Conservation (phyloP, 1,140 invertebrate genomes). For the Pectinophora gossypiella region DNA sequence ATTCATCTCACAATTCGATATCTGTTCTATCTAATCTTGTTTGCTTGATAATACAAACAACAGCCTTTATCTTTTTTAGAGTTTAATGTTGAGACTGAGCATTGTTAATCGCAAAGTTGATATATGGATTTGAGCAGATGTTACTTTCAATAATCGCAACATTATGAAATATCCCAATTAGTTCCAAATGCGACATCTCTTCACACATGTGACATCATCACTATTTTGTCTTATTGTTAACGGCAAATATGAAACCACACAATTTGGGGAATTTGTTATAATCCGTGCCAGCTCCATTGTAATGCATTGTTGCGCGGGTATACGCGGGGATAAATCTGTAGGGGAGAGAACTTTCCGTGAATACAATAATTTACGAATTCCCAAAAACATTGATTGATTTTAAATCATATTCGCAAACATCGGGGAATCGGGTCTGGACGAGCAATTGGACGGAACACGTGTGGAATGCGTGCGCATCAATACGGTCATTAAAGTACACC, state of each 20-base stretch:
- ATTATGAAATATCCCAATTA: constrained; percentile 72
- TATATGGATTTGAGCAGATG: constrained; percentile 44
- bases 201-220: constrained; percentile 70
- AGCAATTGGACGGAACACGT: constrained; percentile 11
- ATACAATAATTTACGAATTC: constrained; percentile 44
- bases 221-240: constrained; percentile 70
- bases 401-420: constrained; percentile 24
- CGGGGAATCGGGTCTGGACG: constrained; percentile 1
- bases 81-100: too few species aligned
- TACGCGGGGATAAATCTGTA: constrained; percentile 36
- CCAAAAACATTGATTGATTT: constrained; percentile 26
- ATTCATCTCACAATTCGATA: too few species aligned
- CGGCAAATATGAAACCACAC: constrained; percentile 68
- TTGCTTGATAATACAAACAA: too few species aligned
- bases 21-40: too few species aligned
- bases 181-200: constrained; percentile 65
- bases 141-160: constrained; percentile 52
- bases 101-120: too few species aligned
- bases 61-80: too few species aligned
- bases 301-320: constrained; percentile 41
- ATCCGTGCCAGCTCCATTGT: constrained; percentile 64
- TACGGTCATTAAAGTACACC: constrained; percentile 43
- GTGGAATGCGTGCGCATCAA: constrained; percentile 26
- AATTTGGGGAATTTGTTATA: constrained; percentile 71
- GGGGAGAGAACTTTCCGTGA: constrained; percentile 29